Percentiles rank a stretch among this genome's conserved stretches.
Evolutionary conservation across 2,888 invertebrate species (phyloP).

Genomic region (Eubasilissa splendida): DNA sequence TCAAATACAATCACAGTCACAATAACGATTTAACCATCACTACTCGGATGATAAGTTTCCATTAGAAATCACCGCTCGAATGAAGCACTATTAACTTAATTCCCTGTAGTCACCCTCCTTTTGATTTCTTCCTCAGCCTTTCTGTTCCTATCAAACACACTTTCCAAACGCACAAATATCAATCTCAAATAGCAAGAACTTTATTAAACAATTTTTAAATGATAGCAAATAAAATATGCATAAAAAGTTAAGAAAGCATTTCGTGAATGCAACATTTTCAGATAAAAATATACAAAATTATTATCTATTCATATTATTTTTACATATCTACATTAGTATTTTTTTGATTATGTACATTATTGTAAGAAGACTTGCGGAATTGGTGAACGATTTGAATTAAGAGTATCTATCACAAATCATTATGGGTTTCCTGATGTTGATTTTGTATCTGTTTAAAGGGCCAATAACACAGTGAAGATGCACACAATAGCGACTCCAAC

Average conservation of each 20-base stretch:
- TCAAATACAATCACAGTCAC: too few species aligned
- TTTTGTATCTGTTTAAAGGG: slow-evolving; percentile 28
- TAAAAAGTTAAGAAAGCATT: slow-evolving; percentile 12
- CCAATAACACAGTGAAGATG: slow-evolving; percentile 30
- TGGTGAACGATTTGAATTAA: not conserved
- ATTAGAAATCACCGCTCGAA: too few species aligned
- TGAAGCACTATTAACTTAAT: too few species aligned
- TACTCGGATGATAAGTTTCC: too few species aligned
- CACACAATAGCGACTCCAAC: slow-evolving; percentile 33
- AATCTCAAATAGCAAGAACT: too few species aligned
- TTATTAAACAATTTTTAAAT: not conserved
- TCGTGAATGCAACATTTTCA: slow-evolving; percentile 8
- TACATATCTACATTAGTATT: slow-evolving; percentile 36
- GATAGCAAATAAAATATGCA: not conserved
- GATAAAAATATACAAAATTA: slow-evolving; percentile 35
- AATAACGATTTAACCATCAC: too few species aligned
- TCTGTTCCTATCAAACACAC: too few species aligned
- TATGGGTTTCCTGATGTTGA: slow-evolving; percentile 8
- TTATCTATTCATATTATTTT: slow-evolving; percentile 12
- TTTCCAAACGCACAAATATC: too few species aligned
- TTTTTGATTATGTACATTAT: slow-evolving; percentile 45
- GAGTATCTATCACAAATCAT: not conserved
- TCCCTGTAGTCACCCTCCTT: too few species aligned
- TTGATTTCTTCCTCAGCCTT: too few species aligned
- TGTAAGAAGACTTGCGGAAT: slow-evolving; percentile 24